Evolutionary conservation across 1,140 invertebrate genomes (phyloP), one percentile per base, ranked within the genome.

Genomic region (Calycopis cecrops): DNA sequence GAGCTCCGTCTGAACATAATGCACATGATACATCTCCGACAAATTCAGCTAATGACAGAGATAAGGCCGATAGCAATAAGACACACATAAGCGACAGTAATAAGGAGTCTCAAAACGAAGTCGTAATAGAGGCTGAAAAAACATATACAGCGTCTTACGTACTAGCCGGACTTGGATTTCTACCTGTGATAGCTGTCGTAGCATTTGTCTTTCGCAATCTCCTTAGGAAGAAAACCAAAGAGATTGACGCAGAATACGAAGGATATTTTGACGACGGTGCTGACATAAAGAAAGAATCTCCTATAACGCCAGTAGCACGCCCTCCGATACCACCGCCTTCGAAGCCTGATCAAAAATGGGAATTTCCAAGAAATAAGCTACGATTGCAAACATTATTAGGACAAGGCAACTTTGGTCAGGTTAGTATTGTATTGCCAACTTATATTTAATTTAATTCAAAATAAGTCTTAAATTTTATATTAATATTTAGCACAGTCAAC

Each of bases 391-490:
- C 93, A 35, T 88, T 95, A 33, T 82, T 96, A 8, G 95, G 94
- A 7, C 92, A 94, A 84, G 94, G 94, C 34, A 95, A 96, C 77
- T 96, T 96, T 76, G 94, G 95, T 28, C 93, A 94, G 89, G 93
- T 94, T 34, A 57, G 35, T 50, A 18, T 33, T 11, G 11, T 18
- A 35, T 4, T 55, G 35, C 1, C 35, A 47, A 12, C n/a, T 55
- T 38, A 52, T 11, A 49, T 33, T 11, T 4, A n/a, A 10, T 49
- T 48, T 33, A 6, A 9, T n/a, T 10, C 4, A 49, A 48, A 28
- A 48, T 48, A 48, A 18, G 11, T 12, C 21, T 7, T 48, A 3
- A 11, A n/a, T n/a, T n/a, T n/a, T n/a, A n/a, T n/a, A n/a, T n/a
- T n/a, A n/a, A n/a, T n/a, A n/a, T n/a, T n/a, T n/a, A n/a, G n/a